Evolutionary conservation across 2,113 vertebrate genomes (phyloP), one percentile per base, ranked within the genome.

Genomic region (Mustelus asterias): DNA sequence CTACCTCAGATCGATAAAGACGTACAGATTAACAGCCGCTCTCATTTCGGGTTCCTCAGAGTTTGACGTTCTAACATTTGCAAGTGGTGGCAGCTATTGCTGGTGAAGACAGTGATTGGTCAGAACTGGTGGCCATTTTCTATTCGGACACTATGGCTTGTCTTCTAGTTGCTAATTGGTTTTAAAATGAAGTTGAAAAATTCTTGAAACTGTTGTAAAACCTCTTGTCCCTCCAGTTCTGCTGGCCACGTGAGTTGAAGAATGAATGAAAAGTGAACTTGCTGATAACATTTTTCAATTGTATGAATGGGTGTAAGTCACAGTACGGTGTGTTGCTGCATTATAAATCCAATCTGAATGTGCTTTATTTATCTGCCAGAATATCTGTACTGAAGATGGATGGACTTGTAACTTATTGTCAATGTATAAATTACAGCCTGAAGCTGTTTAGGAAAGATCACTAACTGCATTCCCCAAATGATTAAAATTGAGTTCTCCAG

Each of bases 211-310:
- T 69, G 90, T 37, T 65, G 33, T n/a, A 67, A 54, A n/a, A 63
- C 29, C 37, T 83, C 14, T 33, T 63, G 41, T 48, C 58, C 14
- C 29, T 60, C 16, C 16, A 48, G 60, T 44, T 44, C 63, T 69
- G 41, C 63, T 26, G 9, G 63, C 70, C 37, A 26, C 14, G 65
- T 70, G 93, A 22, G 24, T 24, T 14, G n/a, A 70, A 94, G 65
- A 44, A 94, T 70, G 67, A 94, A 94, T 94, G 93, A 67, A 70
- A 69, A 94, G n/a, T 93, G 58, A 63, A 54, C n/a, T 54, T 67
- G 90, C 37, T 94, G 60, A 65, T 67, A 37, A 41, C 4, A 18
- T 24, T 67, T 65, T 65, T 41, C 41, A 70, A 13, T 9, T 72
- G 67, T 54, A 48, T 95, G 48, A 76, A 4, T 26, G 26, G 44